phyloP scores from a whole-genome alignment of 2,888 invertebrate genomes.

The Anorthoa munda region DNA sequence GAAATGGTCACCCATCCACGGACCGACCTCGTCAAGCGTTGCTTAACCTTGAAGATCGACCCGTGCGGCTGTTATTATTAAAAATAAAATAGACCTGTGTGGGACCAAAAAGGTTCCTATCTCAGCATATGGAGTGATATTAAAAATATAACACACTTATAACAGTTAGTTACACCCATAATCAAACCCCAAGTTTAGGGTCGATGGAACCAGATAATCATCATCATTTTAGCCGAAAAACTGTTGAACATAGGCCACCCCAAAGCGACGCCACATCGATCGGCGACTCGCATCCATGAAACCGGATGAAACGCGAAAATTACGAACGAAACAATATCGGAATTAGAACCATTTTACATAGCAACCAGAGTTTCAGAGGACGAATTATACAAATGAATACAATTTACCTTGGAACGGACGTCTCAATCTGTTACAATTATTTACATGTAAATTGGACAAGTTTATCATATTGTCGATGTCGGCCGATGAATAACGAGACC shows the following conservation, averaged over 20 bases:
- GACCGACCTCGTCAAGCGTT: too few relatives aligned
- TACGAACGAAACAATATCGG: conserved; percentile 59
- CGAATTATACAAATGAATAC: conserved; percentile 83
- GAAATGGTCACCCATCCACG: too few relatives aligned
- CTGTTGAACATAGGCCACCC: too few relatives aligned
- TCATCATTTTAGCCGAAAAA: too few relatives aligned
- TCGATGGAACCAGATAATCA: not conserved
- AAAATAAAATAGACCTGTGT: too few relatives aligned
- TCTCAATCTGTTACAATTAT: conserved; percentile 87
- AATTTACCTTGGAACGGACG: conserved; percentile 77
- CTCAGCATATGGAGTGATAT: too few relatives aligned
- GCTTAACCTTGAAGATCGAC: too few relatives aligned
- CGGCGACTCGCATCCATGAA: not conserved
- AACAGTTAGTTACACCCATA: not conserved
- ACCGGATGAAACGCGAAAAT: conserved; percentile 33
- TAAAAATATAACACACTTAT: too few relatives aligned
- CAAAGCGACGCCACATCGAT: too few relatives aligned
- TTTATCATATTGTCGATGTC: conserved; percentile 75
- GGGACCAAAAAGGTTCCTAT: too few relatives aligned
- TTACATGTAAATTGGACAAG: conserved; percentile 85
- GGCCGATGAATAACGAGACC: conserved; percentile 71
- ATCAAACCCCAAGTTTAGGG: not conserved
- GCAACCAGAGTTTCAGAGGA: conserved; percentile 70
- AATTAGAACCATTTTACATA: conserved; percentile 72
- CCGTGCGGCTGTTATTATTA: too few relatives aligned